These are phyloP conservation scores for Erethizon dorsatum DNA, from an alignment of 2,797 vertebrate species.

Conservation along the genomic window DNA sequence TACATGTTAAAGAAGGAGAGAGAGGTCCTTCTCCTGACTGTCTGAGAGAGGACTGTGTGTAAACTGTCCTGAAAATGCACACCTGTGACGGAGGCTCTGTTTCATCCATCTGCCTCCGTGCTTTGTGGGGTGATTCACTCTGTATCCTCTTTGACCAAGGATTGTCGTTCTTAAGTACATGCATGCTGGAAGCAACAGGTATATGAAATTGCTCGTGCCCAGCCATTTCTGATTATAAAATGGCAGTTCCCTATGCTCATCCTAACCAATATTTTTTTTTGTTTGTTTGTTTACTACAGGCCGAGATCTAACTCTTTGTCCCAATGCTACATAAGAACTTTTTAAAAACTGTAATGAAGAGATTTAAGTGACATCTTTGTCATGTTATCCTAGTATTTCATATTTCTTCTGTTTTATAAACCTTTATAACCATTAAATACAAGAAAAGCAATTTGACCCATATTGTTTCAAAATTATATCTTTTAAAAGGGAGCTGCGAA, in stretches of 20 bases:
- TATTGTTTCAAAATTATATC: constrained; percentile 54
- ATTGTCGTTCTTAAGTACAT: not conserved
- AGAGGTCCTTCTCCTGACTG: not conserved
- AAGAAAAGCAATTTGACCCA: not conserved
- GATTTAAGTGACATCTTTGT: not conserved
- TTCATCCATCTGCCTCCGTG: not conserved
- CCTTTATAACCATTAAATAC: not conserved
- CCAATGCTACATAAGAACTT: not conserved
- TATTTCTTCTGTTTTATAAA: not conserved
- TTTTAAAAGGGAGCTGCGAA: not conserved
- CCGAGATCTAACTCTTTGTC: not conserved
- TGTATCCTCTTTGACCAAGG: not conserved
- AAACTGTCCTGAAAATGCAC: not conserved
- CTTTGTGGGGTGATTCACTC: not conserved
- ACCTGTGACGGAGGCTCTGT: not conserved
- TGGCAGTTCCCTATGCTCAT: not conserved
- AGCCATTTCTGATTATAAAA: not conserved
- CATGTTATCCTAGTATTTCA: constrained; percentile 31
- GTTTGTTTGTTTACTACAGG: not conserved
- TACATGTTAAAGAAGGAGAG: not conserved
- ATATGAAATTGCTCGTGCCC: not conserved
- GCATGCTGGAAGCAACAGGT: not conserved
- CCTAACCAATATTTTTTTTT: not conserved
- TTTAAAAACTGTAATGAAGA: constrained; percentile 1
- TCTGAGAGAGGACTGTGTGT: not conserved